Evolutionary conservation across 1,140 invertebrate species (phyloP), one percentile per base, ranked within the genome.

Genomic region (Bombus pascuorum): DNA sequence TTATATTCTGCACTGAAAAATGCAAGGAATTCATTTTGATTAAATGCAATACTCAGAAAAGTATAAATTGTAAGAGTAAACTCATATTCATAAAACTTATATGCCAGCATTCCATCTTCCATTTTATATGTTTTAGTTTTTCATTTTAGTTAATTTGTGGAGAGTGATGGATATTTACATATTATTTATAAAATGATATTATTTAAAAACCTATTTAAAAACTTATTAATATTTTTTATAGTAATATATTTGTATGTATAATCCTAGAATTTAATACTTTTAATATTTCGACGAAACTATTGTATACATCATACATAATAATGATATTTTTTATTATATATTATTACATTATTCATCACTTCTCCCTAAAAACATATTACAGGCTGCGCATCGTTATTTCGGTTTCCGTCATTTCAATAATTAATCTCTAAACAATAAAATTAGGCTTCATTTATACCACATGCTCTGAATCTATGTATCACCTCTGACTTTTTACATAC

Each of bases 401-500:
- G 72, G 78, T 86, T 82, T 70, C 5, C 37, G 74, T 86, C 71
- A 68, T 34, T 59, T 83, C 42, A 74, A 57, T 28, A 73, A 77
- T 73, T 84, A 79, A 74, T 84, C 59, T 37, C 44, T 70, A 62
- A 78, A 72, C 39, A 74, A 72, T 83, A 76, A 81, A 78, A 73
- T 87, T 86, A 77, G 66, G 70, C 86, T 86, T 86, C 78, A 78
- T 81, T 86, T 74, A 86, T 70, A 76, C 47, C 80, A 68, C 75
- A 78, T 65, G 82, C 73, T 80, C 59, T 86, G 76, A 59, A 86
- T 85, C 83, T 87, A 88, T 66, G 44, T 87, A 78, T 90, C 86
- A 81, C 88, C 74, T 87, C 68, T 80, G 83, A 88, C 71, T 89
- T 92, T 92, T 92, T 85, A 89, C 76, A 79, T 87, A 88, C 84